These are phyloP conservation scores for Drosophila burlai DNA, from an alignment of 1,140 invertebrate species.

Conservation along the genomic window DNA sequence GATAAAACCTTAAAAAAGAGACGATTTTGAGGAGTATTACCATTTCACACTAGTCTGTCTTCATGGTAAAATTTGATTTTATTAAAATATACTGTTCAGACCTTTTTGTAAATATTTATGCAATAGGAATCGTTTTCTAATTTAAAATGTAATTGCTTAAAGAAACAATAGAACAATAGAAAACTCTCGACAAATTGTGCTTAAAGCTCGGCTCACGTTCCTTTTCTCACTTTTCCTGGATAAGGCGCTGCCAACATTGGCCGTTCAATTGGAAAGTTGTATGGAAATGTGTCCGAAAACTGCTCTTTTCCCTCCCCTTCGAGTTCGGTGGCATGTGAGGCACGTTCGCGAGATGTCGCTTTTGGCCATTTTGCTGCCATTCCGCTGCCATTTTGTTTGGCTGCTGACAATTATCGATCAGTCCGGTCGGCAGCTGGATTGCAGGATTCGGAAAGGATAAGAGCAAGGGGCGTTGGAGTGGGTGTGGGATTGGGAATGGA, in stretches of 20 bases:
- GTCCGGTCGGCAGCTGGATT: constrained; percentile 24
- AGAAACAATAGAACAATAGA: background rate
- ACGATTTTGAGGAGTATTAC: no score
- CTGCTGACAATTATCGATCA: constrained; percentile 78
- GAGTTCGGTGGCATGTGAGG: constrained; percentile 40
- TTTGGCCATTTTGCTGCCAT: constrained; percentile 65
- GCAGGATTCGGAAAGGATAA: constrained; percentile 5
- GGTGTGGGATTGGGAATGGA: background rate
- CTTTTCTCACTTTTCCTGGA: constrained; percentile 30
- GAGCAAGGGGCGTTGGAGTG: background rate
- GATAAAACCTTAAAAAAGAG: background rate
- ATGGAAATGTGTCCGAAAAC: constrained; percentile 43
- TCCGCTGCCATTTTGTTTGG: constrained; percentile 58
- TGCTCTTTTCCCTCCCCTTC: constrained; percentile 1
- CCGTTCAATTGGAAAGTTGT: constrained; percentile 49
- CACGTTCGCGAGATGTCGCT: constrained; percentile 67
- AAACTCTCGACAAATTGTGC: background rate
- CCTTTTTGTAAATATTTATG: background rate
- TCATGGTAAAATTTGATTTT: no score
- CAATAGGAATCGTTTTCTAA: background rate
- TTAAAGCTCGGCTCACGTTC: constrained; percentile 15
- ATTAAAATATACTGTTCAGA: no score
- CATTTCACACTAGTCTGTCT: no score
- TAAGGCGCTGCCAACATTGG: constrained; percentile 14
- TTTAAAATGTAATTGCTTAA: background rate